Evolutionary conservation across 2,888 invertebrate genomes (phyloP).

Genomic region (Mesorhabditis spiculigera): DNA sequence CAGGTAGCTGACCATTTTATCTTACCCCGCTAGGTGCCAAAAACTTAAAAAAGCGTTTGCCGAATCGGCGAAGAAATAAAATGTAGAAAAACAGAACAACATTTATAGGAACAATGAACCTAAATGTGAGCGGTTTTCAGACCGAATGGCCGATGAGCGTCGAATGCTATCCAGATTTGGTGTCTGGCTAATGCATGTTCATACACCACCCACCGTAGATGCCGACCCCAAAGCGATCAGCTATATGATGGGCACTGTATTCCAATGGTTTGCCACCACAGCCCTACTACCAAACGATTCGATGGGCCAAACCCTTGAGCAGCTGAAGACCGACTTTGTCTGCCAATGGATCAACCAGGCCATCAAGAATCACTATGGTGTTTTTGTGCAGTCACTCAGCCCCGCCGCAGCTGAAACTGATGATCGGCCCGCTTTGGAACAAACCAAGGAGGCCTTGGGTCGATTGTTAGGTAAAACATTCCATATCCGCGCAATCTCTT

Average conservation of each 20-base stretch:
- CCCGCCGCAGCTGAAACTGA: conserved; percentile 90
- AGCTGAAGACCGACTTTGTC: conserved; percentile 68
- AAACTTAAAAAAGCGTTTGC: too few relatives aligned
- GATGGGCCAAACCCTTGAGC: conserved; percentile 55
- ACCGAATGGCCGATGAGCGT: conserved; percentile 75
- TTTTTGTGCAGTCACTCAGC: conserved; percentile 85
- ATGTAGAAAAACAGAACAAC: background rate
- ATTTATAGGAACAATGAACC: background rate
- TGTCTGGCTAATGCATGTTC: conserved; percentile 91
- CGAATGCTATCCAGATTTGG: conserved; percentile 89
- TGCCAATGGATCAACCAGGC: conserved; percentile 85
- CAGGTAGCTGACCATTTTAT: too few relatives aligned
- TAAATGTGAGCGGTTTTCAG: conserved; percentile 10
- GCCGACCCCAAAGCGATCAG: conserved; percentile 70
- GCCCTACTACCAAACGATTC: conserved; percentile 81
- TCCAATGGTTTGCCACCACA: conserved; percentile 98
- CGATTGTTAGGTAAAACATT: conserved; percentile 11
- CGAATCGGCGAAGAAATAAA: background rate
- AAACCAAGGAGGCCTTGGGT: conserved; percentile 80
- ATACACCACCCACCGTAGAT: conserved; percentile 67
- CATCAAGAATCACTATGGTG: conserved; percentile 78
- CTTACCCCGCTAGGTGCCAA: too few relatives aligned
- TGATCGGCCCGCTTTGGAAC: conserved; percentile 67
- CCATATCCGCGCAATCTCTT: too few relatives aligned
- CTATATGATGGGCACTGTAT: conserved; percentile 86